Evolutionary conservation across 2,888 invertebrate species (phyloP).

Genomic region (Napeogenes sylphis): DNA sequence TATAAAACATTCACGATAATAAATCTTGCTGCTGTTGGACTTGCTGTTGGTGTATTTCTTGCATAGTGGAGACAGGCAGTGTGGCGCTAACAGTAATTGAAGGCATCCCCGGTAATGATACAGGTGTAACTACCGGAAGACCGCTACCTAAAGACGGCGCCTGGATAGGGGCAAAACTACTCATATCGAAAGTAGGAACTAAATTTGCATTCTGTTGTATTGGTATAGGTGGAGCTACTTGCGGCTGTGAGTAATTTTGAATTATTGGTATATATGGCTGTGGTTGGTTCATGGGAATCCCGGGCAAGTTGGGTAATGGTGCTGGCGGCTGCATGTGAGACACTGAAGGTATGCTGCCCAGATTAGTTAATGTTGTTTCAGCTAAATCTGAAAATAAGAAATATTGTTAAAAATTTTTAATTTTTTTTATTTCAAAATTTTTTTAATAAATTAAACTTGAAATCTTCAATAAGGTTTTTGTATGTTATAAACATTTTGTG

Average conservation of each 20-base stretch:
- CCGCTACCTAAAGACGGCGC: slow-evolving; percentile 57
- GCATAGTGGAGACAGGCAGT: slow-evolving; percentile 79
- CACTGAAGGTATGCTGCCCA: slow-evolving; percentile 72
- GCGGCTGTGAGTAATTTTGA: slow-evolving; percentile 62
- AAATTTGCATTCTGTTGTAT: slow-evolving; percentile 44
- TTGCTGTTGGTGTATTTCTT: slow-evolving; percentile 73
- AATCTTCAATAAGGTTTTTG: too few relatives aligned
- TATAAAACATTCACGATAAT: slow-evolving; percentile 49
- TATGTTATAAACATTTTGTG: too few relatives aligned
- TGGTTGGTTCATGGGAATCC: slow-evolving; percentile 74
- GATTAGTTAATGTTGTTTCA: slow-evolving; percentile 67
- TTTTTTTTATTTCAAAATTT: not conserved
- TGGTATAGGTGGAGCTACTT: slow-evolving; percentile 38
- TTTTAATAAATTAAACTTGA: not conserved
- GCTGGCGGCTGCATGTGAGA: slow-evolving; percentile 74
- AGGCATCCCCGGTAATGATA: slow-evolving; percentile 87
- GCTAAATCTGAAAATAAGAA: slow-evolving; percentile 61
- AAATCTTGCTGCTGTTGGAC: slow-evolving; percentile 64
- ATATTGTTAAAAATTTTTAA: slow-evolving; percentile 9
- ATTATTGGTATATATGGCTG: slow-evolving; percentile 75
- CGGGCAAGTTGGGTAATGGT: slow-evolving; percentile 71
- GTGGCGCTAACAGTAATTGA: slow-evolving; percentile 87
- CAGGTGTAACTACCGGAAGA: slow-evolving; percentile 80
- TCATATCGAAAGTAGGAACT: slow-evolving; percentile 70
- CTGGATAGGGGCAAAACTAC: slow-evolving; percentile 58